Conservation (phyloP, 1,140 invertebrate species). For the Drosophila trapezifrons region DNA sequence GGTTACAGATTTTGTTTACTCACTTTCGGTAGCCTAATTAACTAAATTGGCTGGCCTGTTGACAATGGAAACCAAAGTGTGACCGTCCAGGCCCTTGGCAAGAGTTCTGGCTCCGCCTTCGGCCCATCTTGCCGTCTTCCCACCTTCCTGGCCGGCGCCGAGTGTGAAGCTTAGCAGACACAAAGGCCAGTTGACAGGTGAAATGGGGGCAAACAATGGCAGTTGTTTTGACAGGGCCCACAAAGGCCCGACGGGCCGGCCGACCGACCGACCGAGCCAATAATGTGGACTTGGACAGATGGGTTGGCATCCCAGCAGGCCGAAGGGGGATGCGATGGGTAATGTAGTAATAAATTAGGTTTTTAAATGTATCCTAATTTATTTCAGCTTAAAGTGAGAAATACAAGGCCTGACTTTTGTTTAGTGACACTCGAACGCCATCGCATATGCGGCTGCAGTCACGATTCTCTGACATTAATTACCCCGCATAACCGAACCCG, state of each 20-base stretch:
- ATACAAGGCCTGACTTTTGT: slow-evolving; percentile 21
- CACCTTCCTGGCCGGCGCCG: neutral
- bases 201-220: slow-evolving; percentile 57
- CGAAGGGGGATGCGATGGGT: neutral
- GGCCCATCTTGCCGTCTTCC: slow-evolving; percentile 9
- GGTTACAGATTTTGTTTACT: slow-evolving; percentile 56
- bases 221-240: slow-evolving; percentile 54
- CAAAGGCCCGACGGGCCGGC: slow-evolving; percentile 30
- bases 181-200: slow-evolving; percentile 51
- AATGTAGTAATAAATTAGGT: slow-evolving; percentile 38
- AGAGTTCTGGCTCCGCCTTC: slow-evolving; percentile 18
- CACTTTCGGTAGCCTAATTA: slow-evolving; percentile 64
- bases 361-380: slow-evolving; percentile 29
- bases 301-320: slow-evolving; percentile 20
- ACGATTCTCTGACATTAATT: slow-evolving; percentile 33
- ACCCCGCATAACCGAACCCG: neutral
- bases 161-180: slow-evolving; percentile 55
- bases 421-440: slow-evolving; percentile 2
- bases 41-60: slow-evolving; percentile 53
- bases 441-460: slow-evolving; percentile 24
- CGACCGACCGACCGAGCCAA: slow-evolving; percentile 14
- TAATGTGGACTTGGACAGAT: slow-evolving; percentile 22
- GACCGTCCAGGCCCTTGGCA: slow-evolving; percentile 7
- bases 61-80: slow-evolving; percentile 49
- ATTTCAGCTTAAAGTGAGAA: slow-evolving; percentile 33